phyloP scores from a whole-genome alignment of 2,888 invertebrate species.

The Boloria euphrosyne region DNA sequence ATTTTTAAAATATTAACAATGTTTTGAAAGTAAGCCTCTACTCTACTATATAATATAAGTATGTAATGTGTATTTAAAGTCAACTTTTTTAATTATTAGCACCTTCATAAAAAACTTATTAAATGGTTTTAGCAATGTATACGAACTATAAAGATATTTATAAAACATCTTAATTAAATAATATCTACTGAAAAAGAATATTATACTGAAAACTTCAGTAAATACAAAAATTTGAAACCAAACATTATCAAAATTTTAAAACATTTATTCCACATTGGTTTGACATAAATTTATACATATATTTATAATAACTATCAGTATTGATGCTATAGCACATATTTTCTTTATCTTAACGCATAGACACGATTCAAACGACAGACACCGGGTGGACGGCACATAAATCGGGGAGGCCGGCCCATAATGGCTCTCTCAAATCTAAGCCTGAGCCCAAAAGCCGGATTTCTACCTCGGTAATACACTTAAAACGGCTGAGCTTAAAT shows the following conservation, averaged over 20 bases:
- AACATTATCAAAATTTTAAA: no score
- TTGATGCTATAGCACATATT: slow-evolving; percentile 12
- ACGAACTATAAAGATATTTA: no score
- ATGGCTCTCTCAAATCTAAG: slow-evolving; percentile 77
- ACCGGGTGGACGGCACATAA: slow-evolving; percentile 63
- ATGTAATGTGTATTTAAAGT: no score
- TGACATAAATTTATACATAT: no score
- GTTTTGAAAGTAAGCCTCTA: slow-evolving; percentile 4
- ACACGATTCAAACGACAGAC: slow-evolving; percentile 41
- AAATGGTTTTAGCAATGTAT: no score
- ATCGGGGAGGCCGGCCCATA: slow-evolving; percentile 68
- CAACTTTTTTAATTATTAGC: no score
- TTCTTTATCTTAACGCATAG: slow-evolving; percentile 39
- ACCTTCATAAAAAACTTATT: no score
- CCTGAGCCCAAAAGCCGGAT: slow-evolving; percentile 76
- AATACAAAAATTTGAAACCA: no score
- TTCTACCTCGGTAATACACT: slow-evolving; percentile 80
- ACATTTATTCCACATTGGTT: no score
- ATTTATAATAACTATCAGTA: not conserved
- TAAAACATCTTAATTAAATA: no score
- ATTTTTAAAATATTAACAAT: not conserved
- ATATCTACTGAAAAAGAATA: no score
- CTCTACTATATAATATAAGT: not conserved
- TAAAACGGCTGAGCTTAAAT: slow-evolving; percentile 82
- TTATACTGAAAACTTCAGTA: no score